Conservation (phyloP, 2,113 vertebrate genomes). For the Lutjanus erythropterus region DNA sequence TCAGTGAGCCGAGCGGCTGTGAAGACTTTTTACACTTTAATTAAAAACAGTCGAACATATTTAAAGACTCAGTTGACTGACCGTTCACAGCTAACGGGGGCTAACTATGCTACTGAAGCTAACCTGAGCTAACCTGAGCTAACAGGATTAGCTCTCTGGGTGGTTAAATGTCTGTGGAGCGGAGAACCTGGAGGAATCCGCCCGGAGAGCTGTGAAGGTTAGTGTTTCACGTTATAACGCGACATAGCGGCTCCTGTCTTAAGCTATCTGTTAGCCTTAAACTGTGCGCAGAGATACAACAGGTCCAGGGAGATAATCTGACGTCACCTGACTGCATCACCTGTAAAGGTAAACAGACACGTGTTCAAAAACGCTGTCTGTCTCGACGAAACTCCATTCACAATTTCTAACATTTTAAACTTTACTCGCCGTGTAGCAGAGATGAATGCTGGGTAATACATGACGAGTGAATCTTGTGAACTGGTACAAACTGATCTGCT, state of each 20-base stretch:
- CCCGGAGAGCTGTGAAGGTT: conserved; percentile 16
- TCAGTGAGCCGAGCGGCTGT: fast-evolving
- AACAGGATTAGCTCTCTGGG: conserved; percentile 7
- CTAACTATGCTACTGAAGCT: not conserved
- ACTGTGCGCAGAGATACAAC: no score
- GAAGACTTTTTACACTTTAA: fast-evolving
- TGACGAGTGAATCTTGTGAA: fast-evolving
- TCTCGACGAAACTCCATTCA: not conserved
- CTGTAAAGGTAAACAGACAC: not conserved
- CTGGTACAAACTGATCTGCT: not conserved
- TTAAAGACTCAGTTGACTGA: not conserved
- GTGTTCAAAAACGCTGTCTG: not conserved
- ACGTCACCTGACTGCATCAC: not conserved
- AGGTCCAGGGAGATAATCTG: not conserved
- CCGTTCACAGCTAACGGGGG: not conserved
- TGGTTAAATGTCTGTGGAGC: not conserved
- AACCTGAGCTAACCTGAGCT: conserved; percentile 28
- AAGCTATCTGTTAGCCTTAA: not conserved
- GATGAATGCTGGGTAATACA: not conserved
- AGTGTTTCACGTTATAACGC: not conserved
- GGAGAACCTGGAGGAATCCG: not conserved
- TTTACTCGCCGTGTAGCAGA: not conserved
- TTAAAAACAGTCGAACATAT: not conserved
- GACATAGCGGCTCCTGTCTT: no score
- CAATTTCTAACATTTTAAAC: not conserved